Evolutionary conservation across 2,797 vertebrate genomes (phyloP), one percentile per base, ranked within the genome.

Genomic region (Periophthalmus magnuspinnatus): DNA sequence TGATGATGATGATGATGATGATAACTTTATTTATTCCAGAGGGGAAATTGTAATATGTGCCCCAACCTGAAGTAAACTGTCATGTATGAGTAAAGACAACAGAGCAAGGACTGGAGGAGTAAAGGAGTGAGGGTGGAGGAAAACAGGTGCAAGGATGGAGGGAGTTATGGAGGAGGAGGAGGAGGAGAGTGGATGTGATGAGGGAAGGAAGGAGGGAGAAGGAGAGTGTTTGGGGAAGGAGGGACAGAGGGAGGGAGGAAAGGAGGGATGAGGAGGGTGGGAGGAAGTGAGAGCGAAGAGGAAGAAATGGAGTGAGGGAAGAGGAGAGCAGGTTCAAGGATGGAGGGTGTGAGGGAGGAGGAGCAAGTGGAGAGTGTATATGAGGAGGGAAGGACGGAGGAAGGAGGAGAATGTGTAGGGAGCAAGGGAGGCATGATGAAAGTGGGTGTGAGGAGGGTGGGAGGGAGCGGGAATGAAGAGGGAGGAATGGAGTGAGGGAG

Each of bases 391-490:
- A 57, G 4, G 17, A 16, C n/a, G n/a, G n/a, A n/a, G 47, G 16
- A 11, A 57, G 21, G 10, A 16, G 5, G 21, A 5, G 5, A 13
- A 24, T 28, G 13, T 32, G 24, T 6, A 32, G 6, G 56, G 38
- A 38, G 38, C 10, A 38, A 38, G 38, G 10, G 38, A 38, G 38
- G 10, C n/a, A n/a, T n/a, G n/a, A n/a, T n/a, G n/a, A n/a, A n/a
- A n/a, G n/a, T 78, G 78, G 74, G 72, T 81, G 70, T 59, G 83
- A 82, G 75, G 74, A 83, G 80, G 77, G 73, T 41, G 78, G 76
- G 72, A 81, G 67, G 57, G 83, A 83, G 77, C n/a, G n/a, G n/a
- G n/a, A n/a, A n/a, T n/a, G n/a, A n/a, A n/a, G n/a, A n/a, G n/a
- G n/a, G n/a, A n/a, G n/a, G n/a, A n/a, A n/a, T n/a, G n/a, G n/a